A percentile compares a stretch with the other conserved stretches of the same genome.
Conservation (phyloP, 2,797 vertebrate species). For the Brotula barbata region DNA sequence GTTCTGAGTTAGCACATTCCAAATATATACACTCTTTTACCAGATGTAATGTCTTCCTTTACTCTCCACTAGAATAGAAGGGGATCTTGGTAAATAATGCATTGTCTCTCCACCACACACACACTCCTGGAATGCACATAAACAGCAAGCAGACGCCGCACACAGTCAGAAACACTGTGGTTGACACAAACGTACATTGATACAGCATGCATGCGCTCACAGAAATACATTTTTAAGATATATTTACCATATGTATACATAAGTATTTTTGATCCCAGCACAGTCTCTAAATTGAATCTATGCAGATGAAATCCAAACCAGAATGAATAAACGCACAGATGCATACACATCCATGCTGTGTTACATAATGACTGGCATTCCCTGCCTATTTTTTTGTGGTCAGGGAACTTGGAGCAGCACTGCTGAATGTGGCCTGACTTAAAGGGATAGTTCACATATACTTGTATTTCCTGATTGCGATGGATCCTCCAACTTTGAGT, state of each 20-base stretch:
- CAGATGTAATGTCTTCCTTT: slow-evolving; percentile 10
- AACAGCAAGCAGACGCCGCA: background rate
- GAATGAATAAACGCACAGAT: slow-evolving; percentile 18
- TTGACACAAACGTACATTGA: too few relatives aligned
- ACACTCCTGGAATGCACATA: background rate
- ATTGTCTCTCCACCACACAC: slow-evolving; percentile 1
- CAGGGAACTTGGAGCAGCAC: slow-evolving; percentile 37
- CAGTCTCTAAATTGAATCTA: too few relatives aligned
- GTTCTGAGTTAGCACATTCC: slow-evolving; percentile 4
- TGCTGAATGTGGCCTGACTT: slow-evolving; percentile 33
- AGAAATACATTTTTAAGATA: too few relatives aligned
- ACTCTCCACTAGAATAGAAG: slow-evolving; percentile 6
- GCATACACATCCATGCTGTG: slow-evolving; percentile 13
- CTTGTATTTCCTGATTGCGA: background rate
- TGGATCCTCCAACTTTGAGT: too few relatives aligned
- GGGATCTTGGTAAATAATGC: slow-evolving; percentile 21
- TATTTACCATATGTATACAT: too few relatives aligned
- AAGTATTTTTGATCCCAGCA: too few relatives aligned
- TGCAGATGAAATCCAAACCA: too few relatives aligned
- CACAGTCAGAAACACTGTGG: background rate
- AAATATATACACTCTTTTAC: too few relatives aligned
- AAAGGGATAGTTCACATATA: slow-evolving; percentile 27
- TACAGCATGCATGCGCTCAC: too few relatives aligned
- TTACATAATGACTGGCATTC: slow-evolving; percentile 64
- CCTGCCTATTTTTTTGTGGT: slow-evolving; percentile 63